These are phyloP conservation scores for Drosophila takahashii DNA, from an alignment of 1,140 invertebrate genomes.

Conservation along the genomic window DNA sequence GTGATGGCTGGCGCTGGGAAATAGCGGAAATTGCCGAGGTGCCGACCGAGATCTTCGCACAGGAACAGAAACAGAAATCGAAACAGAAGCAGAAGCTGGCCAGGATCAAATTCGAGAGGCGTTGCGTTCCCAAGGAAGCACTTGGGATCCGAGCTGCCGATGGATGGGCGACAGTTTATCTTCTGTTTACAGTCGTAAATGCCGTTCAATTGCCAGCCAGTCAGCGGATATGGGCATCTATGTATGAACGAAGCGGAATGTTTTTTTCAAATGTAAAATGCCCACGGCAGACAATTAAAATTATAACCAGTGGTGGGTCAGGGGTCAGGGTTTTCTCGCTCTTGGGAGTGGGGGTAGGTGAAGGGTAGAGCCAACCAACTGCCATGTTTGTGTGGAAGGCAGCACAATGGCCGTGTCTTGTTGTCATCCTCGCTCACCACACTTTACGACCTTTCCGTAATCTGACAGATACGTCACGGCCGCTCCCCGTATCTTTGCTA, in stretches of 20 bases:
- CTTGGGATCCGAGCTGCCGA: constrained; percentile 40
- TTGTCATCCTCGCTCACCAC: constrained; percentile 83
- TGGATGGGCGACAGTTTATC: constrained; percentile 74
- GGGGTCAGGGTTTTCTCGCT: constrained; percentile 11
- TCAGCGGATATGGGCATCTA: constrained; percentile 16
- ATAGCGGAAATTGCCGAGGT: constrained; percentile 73
- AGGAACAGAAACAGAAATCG: constrained; percentile 34
- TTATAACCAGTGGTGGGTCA: constrained; percentile 65
- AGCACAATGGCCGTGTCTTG: constrained; percentile 73
- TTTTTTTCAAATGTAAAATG: constrained; percentile 50
- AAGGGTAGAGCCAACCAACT: constrained; percentile 48
- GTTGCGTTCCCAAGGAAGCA: constrained; percentile 52
- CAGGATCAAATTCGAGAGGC: constrained; percentile 70
- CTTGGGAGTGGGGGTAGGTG: constrained; percentile 1
- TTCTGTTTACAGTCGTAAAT: constrained; percentile 84
- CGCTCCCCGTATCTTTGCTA: constrained; percentile 24
- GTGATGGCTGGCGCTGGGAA: constrained; percentile 48
- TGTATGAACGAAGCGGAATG: not conserved
- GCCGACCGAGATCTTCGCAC: constrained; percentile 46
- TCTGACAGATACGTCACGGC: constrained; percentile 84
- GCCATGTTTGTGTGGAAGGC: constrained; percentile 69
- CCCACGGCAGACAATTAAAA: constrained; percentile 69
- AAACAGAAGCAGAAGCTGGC: constrained; percentile 65
- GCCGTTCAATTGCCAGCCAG: constrained; percentile 69
- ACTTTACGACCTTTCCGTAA: constrained; percentile 82